phyloP scores from a whole-genome alignment of 2,113 vertebrate genomes.

The Tretioscincus oriximinensis region DNA sequence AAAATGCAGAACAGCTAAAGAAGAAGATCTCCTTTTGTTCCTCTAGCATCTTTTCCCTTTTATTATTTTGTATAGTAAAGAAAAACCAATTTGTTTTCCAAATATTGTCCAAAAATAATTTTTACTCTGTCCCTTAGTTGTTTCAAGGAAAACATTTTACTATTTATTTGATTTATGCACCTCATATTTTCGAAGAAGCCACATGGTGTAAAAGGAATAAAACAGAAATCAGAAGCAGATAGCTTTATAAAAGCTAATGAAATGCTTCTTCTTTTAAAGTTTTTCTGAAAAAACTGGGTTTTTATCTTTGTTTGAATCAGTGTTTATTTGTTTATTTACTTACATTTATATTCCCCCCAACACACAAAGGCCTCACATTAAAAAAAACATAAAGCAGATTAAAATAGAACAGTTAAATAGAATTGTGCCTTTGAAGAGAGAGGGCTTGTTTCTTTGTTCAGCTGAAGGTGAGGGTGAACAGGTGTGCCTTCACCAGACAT shows the following conservation, averaged over 20 bases:
- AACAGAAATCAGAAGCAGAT: constrained; percentile 14
- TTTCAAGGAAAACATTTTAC: constrained; percentile 28
- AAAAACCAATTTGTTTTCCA: constrained; percentile 32
- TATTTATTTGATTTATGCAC: neutral
- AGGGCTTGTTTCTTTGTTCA: no score
- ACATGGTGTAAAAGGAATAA: no score
- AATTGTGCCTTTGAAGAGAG: no score
- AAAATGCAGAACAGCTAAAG: constrained; percentile 36
- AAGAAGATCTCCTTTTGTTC: neutral
- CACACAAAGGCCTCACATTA: no score
- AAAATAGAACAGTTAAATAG: no score
- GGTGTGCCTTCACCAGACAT: no score
- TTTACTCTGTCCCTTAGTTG: constrained; percentile 4
- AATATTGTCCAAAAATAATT: neutral
- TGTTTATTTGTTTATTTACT: no score
- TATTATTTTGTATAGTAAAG: constrained; percentile 29
- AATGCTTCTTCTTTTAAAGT: constrained; percentile 12
- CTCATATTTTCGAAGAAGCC: no score
- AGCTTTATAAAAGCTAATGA: constrained; percentile 32
- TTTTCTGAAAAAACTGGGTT: neutral
- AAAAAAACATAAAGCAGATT: no score
- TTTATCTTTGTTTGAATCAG: no score
- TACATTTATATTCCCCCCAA: no score
- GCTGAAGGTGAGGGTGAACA: no score
- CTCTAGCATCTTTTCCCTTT: neutral